A percentile compares a stretch with the other conserved stretches of the same genome.
Evolutionary conservation across 2,888 invertebrate species (phyloP).

Genomic region (Andrena fulva): DNA sequence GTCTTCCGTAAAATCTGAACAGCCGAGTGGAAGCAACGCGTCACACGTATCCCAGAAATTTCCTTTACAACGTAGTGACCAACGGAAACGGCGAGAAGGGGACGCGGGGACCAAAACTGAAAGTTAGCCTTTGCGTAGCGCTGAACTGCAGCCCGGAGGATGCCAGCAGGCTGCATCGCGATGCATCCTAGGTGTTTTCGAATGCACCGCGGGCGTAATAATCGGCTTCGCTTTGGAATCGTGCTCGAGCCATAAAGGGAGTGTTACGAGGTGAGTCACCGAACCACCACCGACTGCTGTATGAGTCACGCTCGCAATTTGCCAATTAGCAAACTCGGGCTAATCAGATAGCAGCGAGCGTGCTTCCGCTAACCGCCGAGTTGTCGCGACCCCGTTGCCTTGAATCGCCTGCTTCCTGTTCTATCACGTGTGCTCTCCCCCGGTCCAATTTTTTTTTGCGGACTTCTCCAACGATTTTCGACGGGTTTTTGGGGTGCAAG

Average conservation of each 20-base stretch:
- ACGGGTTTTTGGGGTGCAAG: neutral
- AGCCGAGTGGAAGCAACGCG: neutral
- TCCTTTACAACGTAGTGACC: neutral
- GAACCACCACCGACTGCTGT: conserved; percentile 49
- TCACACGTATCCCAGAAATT: conserved; percentile 13
- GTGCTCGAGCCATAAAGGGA: conserved; percentile 72
- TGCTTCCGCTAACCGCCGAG: conserved; percentile 57
- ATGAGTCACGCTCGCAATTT: conserved; percentile 79
- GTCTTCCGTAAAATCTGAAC: neutral
- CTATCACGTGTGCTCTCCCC: too few relatives aligned
- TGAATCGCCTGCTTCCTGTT: conserved; percentile 11
- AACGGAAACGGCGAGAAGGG: neutral
- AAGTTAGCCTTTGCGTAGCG: conserved; percentile 6
- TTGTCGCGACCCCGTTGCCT: conserved; percentile 41
- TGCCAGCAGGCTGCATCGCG: conserved; percentile 21
- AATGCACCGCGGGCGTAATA: conserved; percentile 53
- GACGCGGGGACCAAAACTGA: neutral
- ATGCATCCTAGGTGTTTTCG: conserved; percentile 35
- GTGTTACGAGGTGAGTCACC: conserved; percentile 72
- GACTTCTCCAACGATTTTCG: neutral
- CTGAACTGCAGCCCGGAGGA: conserved; percentile 15
- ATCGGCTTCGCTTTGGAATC: conserved; percentile 53
- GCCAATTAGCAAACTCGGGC: conserved; percentile 79
- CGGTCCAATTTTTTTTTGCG: neutral
- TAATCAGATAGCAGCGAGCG: conserved; percentile 78